A percentile compares a stretch with the other conserved stretches of the same genome.
Evolutionary conservation across 2,113 vertebrate species (phyloP).

Genomic region (Halichoeres trimaculatus): DNA sequence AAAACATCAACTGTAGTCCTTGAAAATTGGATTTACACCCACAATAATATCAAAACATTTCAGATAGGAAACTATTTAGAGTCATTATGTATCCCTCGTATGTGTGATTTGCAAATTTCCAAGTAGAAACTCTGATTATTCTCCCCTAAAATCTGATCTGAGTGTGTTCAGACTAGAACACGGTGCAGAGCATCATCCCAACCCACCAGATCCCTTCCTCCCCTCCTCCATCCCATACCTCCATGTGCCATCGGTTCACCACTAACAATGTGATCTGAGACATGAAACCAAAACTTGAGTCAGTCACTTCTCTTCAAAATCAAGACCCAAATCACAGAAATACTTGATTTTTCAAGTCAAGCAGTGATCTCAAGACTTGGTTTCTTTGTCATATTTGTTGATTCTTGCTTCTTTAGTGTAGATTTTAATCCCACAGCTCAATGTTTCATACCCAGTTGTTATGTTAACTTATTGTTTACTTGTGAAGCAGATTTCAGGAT

Average conservation of each 20-base stretch:
- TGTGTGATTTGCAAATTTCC: neutral
- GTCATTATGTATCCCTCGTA: too few species aligned
- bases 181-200: neutral
- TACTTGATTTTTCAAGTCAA: slow-evolving; percentile 14
- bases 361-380: slow-evolving; percentile 60
- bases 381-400: slow-evolving; percentile 36
- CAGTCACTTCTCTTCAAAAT: slow-evolving; percentile 34
- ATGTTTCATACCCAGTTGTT: slow-evolving; percentile 17
- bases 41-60: neutral
- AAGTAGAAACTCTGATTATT: neutral
- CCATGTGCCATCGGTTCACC: slow-evolving; percentile 75
- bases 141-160: neutral
- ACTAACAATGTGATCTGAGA: slow-evolving; percentile 40
- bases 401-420: slow-evolving; percentile 18
- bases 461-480: slow-evolving; percentile 39
- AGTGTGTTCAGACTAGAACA: neutral
- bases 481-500: slow-evolving; percentile 63
- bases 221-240: slow-evolving; percentile 51
- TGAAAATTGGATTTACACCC: neutral
- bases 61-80: too few species aligned
- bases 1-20: neutral
- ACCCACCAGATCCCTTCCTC: slow-evolving; percentile 37
- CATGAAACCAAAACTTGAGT: slow-evolving; percentile 64
- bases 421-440: slow-evolving; percentile 25
- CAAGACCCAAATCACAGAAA: neutral